These are phyloP conservation scores for Astur gentilis DNA, from an alignment of 2,113 vertebrate genomes.

Conservation along the genomic window DNA sequence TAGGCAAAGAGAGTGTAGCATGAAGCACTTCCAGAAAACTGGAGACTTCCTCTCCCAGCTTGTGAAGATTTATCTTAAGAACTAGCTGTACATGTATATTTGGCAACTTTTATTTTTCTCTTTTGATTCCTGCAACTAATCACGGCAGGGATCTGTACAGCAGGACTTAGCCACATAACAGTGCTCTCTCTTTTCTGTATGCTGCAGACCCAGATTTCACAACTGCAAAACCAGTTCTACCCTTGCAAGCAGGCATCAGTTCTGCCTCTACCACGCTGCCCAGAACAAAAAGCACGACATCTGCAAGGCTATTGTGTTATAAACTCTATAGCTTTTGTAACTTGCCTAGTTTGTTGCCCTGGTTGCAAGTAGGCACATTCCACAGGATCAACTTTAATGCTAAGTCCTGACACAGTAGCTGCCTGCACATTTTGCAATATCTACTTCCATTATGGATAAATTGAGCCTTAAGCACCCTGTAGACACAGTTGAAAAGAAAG, in stretches of 20 bases:
- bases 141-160: neutral
- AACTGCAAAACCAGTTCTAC: neutral
- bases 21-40: neutral
- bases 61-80: neutral
- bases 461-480: neutral
- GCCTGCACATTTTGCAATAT: neutral
- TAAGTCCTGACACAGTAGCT: neutral
- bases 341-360: neutral
- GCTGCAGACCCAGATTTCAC: neutral
- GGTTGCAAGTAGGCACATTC: neutral
- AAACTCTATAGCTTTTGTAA: neutral
- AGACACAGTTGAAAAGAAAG: neutral
- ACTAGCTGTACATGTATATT: neutral
- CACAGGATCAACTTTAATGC: neutral
- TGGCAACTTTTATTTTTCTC: neutral
- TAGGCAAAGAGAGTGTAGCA: neutral
- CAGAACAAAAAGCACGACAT: fast-evolving
- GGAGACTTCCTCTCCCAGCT: neutral
- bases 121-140: neutral
- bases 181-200: neutral
- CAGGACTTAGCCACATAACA: neutral
- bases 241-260: neutral
- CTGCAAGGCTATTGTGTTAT: neutral
- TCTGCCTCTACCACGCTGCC: neutral
- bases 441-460: neutral